Evolutionary conservation across 92 coral and sea anemone genomes (phyloP).

Genomic region (Porites lobata): DNA sequence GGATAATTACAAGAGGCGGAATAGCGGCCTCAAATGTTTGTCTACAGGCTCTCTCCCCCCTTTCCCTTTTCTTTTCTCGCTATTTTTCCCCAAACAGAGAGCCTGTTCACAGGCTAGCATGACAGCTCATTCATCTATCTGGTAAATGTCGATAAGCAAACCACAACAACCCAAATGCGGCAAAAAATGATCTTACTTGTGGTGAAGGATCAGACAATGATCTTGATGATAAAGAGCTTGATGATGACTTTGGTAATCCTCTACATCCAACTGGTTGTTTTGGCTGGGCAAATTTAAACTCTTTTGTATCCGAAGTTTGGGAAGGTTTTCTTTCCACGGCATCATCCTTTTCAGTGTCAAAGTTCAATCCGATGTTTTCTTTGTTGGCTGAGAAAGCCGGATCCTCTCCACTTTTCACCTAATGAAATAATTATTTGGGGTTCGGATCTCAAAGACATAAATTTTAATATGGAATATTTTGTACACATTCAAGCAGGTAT

Average conservation of each 20-base stretch:
- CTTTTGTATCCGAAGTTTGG: conserved; percentile 30
- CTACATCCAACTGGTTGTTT: conserved; percentile 76
- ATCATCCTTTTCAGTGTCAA: conserved; percentile 29
- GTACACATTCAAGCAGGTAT: background rate
- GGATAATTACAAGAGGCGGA: too few species aligned
- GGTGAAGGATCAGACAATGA: conserved; percentile 81
- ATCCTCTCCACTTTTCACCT: conserved; percentile 77
- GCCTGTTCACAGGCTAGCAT: too few species aligned
- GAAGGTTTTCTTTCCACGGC: conserved; percentile 32
- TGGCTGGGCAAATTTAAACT: conserved; percentile 85
- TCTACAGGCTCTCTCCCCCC: too few species aligned
- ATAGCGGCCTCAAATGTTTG: too few species aligned
- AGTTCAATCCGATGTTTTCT: conserved; percentile 71
- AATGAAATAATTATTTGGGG: background rate
- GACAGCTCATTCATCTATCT: too few species aligned
- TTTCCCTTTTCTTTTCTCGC: too few species aligned
- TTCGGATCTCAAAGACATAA: background rate
- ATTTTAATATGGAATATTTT: background rate
- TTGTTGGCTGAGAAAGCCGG: conserved; percentile 51
- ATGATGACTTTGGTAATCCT: conserved; percentile 15
- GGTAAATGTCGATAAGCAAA: too few species aligned
- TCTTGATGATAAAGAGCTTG: conserved; percentile 34
- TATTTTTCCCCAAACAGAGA: too few species aligned
- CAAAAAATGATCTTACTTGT: conserved; percentile 46
- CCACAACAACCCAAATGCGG: background rate